phyloP scores from a whole-genome alignment of 1,140 invertebrate genomes.

The Musca domestica region DNA sequence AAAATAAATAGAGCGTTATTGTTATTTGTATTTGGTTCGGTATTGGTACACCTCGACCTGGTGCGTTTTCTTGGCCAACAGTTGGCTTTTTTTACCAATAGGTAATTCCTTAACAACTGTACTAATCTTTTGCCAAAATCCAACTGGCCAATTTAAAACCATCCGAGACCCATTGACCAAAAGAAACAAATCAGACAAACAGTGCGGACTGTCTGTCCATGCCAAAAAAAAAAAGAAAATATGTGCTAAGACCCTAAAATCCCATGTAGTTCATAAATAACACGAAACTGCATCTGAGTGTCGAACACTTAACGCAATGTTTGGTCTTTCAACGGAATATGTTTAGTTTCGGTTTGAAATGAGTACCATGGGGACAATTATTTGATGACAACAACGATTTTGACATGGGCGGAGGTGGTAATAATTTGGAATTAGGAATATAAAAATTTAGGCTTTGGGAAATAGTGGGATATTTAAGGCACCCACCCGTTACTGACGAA shows the following conservation, averaged over 20 bases:
- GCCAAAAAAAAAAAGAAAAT: background rate
- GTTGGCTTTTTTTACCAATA: background rate
- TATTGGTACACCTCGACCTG: background rate
- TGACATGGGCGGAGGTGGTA: too few species aligned
- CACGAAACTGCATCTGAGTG: background rate
- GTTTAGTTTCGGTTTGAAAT: too few species aligned
- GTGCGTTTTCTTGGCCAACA: constrained; percentile 3
- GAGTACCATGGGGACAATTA: too few species aligned
- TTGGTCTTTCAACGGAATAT: too few species aligned
- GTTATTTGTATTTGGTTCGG: background rate
- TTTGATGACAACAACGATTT: too few species aligned
- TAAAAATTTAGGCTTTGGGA: too few species aligned
- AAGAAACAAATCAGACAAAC: background rate
- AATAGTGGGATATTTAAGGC: too few species aligned
- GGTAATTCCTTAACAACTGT: background rate
- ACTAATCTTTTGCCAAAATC: background rate
- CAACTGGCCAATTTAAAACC: background rate
- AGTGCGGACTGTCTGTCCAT: too few species aligned
- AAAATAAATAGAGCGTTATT: constrained; percentile 17
- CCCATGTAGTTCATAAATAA: constrained; percentile 13
- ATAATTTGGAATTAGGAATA: too few species aligned
- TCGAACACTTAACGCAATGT: too few species aligned
- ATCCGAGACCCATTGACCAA: constrained; percentile 1
- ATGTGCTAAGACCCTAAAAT: constrained; percentile 17
- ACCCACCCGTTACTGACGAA: too few species aligned